phyloP scores from a whole-genome alignment of 2,888 invertebrate genomes.

The Tinea pellionella region DNA sequence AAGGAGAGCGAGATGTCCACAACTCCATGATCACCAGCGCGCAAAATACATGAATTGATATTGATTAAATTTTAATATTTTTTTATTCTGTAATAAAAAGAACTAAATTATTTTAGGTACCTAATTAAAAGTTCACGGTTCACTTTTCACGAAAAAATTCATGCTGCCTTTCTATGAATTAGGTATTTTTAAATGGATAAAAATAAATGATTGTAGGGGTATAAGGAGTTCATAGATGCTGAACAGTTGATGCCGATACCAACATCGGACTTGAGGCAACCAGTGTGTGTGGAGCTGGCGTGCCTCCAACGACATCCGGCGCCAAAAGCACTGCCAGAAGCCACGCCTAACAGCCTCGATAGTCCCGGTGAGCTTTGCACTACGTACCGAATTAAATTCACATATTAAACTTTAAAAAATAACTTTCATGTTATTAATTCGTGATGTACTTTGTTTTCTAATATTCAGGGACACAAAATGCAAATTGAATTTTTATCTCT shows the following conservation, averaged over 20 bases:
- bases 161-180: not conserved
- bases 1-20: no score
- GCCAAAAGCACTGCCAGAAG: constrained; percentile 59
- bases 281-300: constrained; percentile 85
- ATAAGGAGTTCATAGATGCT: constrained; percentile 91
- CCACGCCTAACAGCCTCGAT: constrained; percentile 62
- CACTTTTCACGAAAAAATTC: no score
- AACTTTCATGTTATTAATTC: not conserved
- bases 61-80: no score
- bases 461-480: not conserved
- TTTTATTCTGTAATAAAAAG: no score
- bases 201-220: constrained; percentile 71
- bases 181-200: no score
- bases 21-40: no score
- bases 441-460: not conserved
- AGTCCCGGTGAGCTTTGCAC: constrained; percentile 46
- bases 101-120: no score
- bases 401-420: not conserved
- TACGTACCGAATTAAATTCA: not conserved
- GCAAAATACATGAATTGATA: no score
- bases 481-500: not conserved
- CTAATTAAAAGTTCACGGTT: no score
- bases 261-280: constrained; percentile 86
- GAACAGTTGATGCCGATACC: constrained; percentile 89
- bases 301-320: constrained; percentile 71